These are phyloP conservation scores for Muscicapa striata DNA, from an alignment of 2,797 vertebrate species.

Conservation along the genomic window DNA sequence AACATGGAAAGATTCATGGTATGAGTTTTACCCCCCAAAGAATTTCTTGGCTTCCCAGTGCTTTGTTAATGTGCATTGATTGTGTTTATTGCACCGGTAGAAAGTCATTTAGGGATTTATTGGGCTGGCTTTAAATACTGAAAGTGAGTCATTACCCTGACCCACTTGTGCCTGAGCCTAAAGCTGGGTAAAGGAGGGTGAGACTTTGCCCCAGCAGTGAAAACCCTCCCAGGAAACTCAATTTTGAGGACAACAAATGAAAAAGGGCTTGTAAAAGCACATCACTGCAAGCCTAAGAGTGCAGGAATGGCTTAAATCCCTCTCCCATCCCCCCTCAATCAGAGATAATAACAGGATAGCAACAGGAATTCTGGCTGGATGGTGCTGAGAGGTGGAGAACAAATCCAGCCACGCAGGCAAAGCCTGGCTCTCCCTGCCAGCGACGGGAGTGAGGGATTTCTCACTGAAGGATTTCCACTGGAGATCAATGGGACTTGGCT, in stretches of 20 bases:
- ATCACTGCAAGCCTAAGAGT: neutral
- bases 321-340: neutral
- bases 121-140: constrained; percentile 23
- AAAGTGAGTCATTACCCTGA: neutral
- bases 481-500: constrained; percentile 52
- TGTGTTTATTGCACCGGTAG: constrained; percentile 52
- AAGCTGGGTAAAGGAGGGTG: neutral
- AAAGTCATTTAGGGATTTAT: constrained; percentile 61
- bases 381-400: neutral
- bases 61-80: constrained; percentile 63
- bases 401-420: neutral
- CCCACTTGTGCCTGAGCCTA: neutral
- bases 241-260: neutral
- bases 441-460: neutral
- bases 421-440: neutral
- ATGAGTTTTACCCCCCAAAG: neutral
- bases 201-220: neutral
- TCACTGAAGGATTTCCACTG: neutral
- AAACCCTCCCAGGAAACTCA: neutral
- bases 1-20: constrained; percentile 37
- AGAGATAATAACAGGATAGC: constrained; percentile 7
- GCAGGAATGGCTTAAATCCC: neutral
- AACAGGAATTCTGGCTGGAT: neutral
- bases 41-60: constrained; percentile 16
- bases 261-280: neutral